Evolutionary conservation across 2,888 invertebrate genomes (phyloP), one percentile per base, ranked within the genome.

Genomic region (Lamproptera curius): DNA sequence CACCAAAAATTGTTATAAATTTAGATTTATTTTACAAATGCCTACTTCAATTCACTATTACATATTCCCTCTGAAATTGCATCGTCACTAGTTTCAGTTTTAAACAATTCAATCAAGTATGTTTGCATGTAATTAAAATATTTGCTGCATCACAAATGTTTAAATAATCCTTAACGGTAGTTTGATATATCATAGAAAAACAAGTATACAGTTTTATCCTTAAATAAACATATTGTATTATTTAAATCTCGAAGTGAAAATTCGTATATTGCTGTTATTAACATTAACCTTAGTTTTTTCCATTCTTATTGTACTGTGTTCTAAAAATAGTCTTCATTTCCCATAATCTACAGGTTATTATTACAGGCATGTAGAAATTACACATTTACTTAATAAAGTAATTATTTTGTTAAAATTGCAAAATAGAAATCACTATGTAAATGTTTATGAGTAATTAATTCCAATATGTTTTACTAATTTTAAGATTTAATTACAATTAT

Each of bases 1-100:
- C 15, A 20, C 37, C 20, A 9, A n/a, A 13, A 34, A 43, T 39
- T 20, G 20, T 34, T 44, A 49, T 20, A 49, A 44, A 49, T 49
- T 44, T 44, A 40, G 36, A 41, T 49, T 44, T 44, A 49, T 49
- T 49, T 44, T 49, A 49, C 49, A 49, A 41, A 44, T 49, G 44
- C 49, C 44, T 49, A 49, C 36, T 44, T 44, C 49, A 49, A 49
- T 39, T 43, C 42, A 35, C 40, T 20, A 38, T 31, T 31, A 39
- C 48, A 39, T 39, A 8, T 23, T 20, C n/a, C 2, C 20, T 16
- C 33, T 35, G 33, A 34, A 23, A 43, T 39, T 20, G 42, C 36
- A 36, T 42, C 36, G 31, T 28, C 39, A 48, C 37, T 39, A 40
- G 16, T 40, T 48, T 39, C 13, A 33, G 33, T 48, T 13, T 42